Evolutionary conservation across 1,140 invertebrate species (phyloP).

Genomic region (Samia ricini): DNA sequence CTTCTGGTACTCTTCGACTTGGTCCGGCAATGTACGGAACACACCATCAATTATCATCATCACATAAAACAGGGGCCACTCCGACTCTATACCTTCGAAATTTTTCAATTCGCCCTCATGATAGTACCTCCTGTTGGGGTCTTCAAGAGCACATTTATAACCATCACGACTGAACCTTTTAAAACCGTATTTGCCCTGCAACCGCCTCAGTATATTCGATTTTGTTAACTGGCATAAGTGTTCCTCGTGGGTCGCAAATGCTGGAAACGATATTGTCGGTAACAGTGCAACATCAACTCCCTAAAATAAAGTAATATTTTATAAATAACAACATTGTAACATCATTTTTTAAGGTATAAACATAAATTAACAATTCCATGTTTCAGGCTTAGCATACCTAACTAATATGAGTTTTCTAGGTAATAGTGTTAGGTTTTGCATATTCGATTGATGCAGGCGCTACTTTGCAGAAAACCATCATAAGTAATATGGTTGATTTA

Average conservation of each 20-base stretch:
- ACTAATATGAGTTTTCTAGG: no score
- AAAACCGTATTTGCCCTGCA: constrained; percentile 95
- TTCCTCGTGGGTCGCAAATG: constrained; percentile 98
- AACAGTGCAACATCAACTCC: constrained; percentile 94
- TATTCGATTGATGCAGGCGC: no score
- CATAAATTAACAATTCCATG: no score
- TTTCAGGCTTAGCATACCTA: no score
- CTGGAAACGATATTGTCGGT: constrained; percentile 96
- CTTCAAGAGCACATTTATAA: constrained; percentile 93
- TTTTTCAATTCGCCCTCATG: constrained; percentile 86
- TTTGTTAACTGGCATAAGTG: constrained; percentile 92
- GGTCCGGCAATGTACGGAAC: constrained; percentile 91
- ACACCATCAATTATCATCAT: constrained; percentile 98
- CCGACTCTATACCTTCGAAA: constrained; percentile 97
- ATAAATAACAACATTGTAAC: not conserved
- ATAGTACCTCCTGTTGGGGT: constrained; percentile 85
- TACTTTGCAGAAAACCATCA: no score
- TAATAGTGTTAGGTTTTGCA: no score
- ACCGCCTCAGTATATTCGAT: constrained; percentile 88
- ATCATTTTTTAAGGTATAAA: no score
- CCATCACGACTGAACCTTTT: constrained; percentile 98
- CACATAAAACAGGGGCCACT: constrained; percentile 98
- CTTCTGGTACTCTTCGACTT: constrained; percentile 94
- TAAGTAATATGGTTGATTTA: no score
- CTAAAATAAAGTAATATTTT: constrained; percentile 65